Evolutionary conservation across 2,888 invertebrate genomes (phyloP), one percentile per base, ranked within the genome.

Genomic region (Agriopis aurantiaria): DNA sequence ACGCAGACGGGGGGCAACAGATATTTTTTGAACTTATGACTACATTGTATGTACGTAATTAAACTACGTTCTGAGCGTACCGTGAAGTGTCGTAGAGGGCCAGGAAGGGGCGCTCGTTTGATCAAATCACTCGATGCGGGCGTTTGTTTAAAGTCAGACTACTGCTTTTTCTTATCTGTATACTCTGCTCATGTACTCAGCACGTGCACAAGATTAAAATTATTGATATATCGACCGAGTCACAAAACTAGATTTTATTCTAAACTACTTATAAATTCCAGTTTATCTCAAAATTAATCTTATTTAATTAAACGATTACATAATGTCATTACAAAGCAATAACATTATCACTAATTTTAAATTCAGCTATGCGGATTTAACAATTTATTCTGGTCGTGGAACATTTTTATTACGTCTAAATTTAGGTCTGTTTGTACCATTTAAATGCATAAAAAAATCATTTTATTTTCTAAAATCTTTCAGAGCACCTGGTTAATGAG

Each of bases 311-410:
- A 23, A 23, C n/a, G 12, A 58, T 58, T 12, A 46, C 12, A 33
- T 33, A 46, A 23, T 33, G 46, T n/a, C 23, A 48, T 58, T 58
- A 58, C 46, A 12, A 23, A 23, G 45, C 58, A 46, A 45, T 45
- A 23, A 23, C n/a, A 5, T 57, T 43, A 41, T 43, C 43, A 43
- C 10, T 46, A 14, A 41, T 33, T 41, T 10, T 43, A 43, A 56
- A 14, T 14, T 55, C 55, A 40, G 55, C 40, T n/a, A n/a, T 57
- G 43, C 43, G 43, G 45, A 45, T 11, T 56, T 56, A 14, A 8
- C 41, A 3, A 56, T 55, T 41, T 41, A 23, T 41, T 23, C 41
- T 56, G 7, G 9, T 33, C 3, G 3, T 5, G 33, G 3, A 5
- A 33, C 33, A 33, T 3, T 33, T 5, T 33, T 33, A 46, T 58